Conservation (phyloP, 2,113 vertebrate genomes). For the Aramus guarauna region DNA sequence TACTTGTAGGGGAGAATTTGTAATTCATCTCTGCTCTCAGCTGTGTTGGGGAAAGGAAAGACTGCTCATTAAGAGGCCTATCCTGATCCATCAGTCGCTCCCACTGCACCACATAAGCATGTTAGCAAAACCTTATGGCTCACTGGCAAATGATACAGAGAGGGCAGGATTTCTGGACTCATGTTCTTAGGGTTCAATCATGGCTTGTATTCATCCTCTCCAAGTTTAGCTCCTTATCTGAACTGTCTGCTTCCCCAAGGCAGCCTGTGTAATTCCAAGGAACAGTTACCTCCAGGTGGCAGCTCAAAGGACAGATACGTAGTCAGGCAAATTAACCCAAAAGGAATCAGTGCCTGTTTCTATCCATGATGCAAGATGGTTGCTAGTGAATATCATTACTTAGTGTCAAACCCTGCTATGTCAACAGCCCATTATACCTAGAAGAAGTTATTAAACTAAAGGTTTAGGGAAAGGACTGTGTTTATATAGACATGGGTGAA, state of each 20-base stretch:
- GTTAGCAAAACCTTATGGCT: background rate
- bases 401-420: background rate
- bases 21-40: background rate
- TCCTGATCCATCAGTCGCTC: background rate
- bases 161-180: background rate
- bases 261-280: background rate
- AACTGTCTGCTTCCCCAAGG: background rate
- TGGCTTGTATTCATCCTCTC: background rate
- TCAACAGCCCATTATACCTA: background rate
- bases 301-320: background rate
- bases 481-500: background rate
- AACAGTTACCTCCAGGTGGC: background rate
- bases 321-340: background rate
- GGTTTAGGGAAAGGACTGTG: background rate
- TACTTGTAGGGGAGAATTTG: background rate
- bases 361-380: background rate
- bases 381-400: background rate
- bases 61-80: background rate
- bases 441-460: background rate
- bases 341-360: background rate
- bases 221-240: background rate
- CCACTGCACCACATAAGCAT: accelerated
- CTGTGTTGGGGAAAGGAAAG: background rate
- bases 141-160: background rate
- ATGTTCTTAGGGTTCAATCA: background rate